Percentiles rank a stretch among this genome's conserved stretches.
Conservation (phyloP, 2,797 vertebrate species). For the Lutjanus argentimaculatus region DNA sequence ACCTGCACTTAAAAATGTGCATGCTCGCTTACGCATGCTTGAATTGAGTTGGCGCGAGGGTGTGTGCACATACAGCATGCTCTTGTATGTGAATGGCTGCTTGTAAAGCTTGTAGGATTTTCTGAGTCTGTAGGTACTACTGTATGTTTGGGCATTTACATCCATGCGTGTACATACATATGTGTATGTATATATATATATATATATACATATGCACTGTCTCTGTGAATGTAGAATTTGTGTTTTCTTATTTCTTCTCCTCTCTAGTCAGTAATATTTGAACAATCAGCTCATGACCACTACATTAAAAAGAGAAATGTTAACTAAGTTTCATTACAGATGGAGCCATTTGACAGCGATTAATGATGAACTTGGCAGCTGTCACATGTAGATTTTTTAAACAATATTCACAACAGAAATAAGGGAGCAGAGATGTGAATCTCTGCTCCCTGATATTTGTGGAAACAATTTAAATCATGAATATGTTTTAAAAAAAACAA, state of each 20-base stretch:
- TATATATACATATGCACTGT: not conserved
- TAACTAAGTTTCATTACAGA: constrained; percentile 18
- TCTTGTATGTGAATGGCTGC: constrained; percentile 2
- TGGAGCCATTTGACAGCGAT: not conserved
- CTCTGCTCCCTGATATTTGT: not conserved
- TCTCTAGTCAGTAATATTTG: constrained; percentile 5
- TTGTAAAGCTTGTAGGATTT: not conserved
- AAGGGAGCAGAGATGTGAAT: no score
- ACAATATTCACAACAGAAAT: constrained; percentile 2
- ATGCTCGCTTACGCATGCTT: constrained; percentile 6
- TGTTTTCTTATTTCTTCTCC: not conserved
- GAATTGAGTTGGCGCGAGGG: not conserved
- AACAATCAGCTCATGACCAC: not conserved
- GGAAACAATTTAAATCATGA: not conserved
- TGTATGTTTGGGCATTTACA: not conserved
- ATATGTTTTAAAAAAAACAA: no score
- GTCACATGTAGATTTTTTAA: not conserved
- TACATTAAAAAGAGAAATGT: not conserved
- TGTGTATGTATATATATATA: no score
- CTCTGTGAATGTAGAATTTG: not conserved
- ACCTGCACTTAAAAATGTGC: constrained; percentile 38
- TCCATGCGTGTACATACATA: no score
- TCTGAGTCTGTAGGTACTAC: not conserved
- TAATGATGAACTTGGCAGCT: constrained; percentile 21
- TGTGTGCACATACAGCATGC: not conserved